Conservation (phyloP, 2,797 vertebrate species). For the Hyperoplus lanceolatus region DNA sequence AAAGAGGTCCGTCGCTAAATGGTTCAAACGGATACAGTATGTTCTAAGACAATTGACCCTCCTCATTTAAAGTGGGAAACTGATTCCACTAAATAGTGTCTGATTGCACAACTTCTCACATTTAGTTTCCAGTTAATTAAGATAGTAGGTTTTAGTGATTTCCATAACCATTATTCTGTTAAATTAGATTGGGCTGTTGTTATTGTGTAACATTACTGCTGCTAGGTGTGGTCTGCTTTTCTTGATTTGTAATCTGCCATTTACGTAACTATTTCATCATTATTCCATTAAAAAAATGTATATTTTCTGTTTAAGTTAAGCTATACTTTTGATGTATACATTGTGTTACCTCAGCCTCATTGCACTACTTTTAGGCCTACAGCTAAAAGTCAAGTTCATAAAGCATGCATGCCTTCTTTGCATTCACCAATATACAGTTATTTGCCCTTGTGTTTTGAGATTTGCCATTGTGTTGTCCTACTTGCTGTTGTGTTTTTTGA, state of each 20-base stretch:
- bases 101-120: neutral
- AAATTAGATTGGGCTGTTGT: neutral
- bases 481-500: no score
- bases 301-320: no score
- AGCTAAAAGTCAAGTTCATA: no score
- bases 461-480: no score
- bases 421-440: no score
- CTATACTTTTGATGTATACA: no score
- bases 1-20: conserved; percentile 22
- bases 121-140: conserved; percentile 3
- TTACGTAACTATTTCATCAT: no score
- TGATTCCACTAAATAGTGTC: neutral
- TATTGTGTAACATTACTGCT: neutral
- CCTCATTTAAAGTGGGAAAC: neutral
- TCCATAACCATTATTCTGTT: neutral
- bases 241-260: neutral
- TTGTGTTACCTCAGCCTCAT: no score
- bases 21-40: neutral
- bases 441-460: no score
- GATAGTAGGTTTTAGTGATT: neutral
- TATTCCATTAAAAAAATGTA: no score
- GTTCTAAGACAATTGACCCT: neutral
- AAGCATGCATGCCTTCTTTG: no score
- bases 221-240: neutral
- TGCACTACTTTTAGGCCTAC: no score